These are phyloP conservation scores for Notothenia rossii DNA, from an alignment of 2,113 vertebrate species.

Conservation along the genomic window DNA sequence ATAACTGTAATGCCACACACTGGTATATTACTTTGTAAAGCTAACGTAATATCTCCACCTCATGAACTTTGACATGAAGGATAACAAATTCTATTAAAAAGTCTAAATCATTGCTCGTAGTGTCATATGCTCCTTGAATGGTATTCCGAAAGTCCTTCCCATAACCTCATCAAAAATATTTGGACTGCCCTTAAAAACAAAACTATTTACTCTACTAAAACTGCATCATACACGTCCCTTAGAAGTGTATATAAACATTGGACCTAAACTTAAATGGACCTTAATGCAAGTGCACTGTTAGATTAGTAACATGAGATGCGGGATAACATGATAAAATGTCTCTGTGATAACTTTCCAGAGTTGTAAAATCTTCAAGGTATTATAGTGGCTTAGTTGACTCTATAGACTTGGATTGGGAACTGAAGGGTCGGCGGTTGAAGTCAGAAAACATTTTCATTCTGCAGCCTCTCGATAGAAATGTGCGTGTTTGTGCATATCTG, in stretches of 20 bases:
- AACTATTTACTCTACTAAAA: not conserved
- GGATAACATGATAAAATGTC: not conserved
- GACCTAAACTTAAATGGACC: not conserved
- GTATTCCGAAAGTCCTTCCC: not conserved
- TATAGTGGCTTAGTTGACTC: not conserved
- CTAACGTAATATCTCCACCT: not conserved
- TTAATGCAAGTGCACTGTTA: not conserved
- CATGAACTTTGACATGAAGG: not conserved
- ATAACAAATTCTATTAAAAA: not conserved
- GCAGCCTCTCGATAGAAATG: no score
- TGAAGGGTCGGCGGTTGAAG: no score
- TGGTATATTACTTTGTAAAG: not conserved
- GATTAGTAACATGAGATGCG: not conserved
- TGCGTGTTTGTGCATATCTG: no score
- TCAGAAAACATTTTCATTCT: no score
- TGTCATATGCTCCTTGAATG: not conserved
- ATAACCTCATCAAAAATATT: not conserved
- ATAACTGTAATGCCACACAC: not conserved
- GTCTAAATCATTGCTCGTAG: not conserved
- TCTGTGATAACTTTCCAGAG: slow-evolving; percentile 19
- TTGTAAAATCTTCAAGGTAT: slow-evolving; percentile 4
- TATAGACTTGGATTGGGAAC: no score
- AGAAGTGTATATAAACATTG: not conserved
- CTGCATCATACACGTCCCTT: not conserved
- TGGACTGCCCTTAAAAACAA: not conserved